phyloP scores from a whole-genome alignment of 2,797 vertebrate genomes.

The Peromyscus nudipes region DNA sequence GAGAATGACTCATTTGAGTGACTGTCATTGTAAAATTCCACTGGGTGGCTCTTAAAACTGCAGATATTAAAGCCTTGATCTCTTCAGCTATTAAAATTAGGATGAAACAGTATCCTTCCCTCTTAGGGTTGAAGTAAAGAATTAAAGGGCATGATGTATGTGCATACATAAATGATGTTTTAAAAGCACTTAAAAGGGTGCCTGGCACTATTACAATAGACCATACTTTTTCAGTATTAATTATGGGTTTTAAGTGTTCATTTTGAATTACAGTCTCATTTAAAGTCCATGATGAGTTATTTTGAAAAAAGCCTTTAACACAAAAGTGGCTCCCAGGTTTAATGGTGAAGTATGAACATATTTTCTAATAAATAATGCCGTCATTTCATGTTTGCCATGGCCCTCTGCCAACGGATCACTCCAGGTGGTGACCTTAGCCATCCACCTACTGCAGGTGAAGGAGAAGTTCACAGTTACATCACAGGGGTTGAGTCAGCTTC shows the following conservation, averaged over 20 bases:
- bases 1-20: not conserved
- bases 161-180: not conserved
- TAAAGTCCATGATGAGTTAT: not conserved
- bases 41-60: not conserved
- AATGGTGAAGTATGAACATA: not conserved
- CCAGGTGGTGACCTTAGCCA: not conserved
- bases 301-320: not conserved
- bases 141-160: not conserved
- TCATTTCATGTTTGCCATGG: not conserved
- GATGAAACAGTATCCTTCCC: not conserved
- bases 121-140: not conserved
- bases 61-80: not conserved
- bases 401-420: not conserved
- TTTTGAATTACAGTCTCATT: slow-evolving; percentile 42
- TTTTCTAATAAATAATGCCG: not conserved
- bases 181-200: not conserved
- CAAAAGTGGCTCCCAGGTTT: not conserved
- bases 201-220: not conserved
- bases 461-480: not conserved
- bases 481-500: not conserved
- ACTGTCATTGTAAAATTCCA: not conserved
- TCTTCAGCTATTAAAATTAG: not conserved
- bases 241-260: not conserved
- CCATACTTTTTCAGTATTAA: not conserved
- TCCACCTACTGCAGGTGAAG: not conserved